Percentiles rank a stretch among this genome's conserved stretches.
phyloP scores from a whole-genome alignment of 2,888 invertebrate genomes.

The Amorpha juglandis region DNA sequence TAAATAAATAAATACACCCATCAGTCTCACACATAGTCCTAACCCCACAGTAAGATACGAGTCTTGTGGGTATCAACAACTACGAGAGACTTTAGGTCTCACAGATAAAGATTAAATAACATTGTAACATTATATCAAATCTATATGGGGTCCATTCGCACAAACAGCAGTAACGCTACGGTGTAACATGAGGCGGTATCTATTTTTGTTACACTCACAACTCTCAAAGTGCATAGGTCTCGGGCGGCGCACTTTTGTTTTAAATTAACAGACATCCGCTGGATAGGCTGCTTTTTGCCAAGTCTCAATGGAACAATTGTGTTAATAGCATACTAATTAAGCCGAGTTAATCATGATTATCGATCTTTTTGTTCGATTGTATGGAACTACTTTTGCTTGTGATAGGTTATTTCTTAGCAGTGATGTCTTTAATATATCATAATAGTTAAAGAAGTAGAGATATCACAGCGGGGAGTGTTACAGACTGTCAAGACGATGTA shows the following conservation, averaged over 20 bases:
- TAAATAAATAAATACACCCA: too few relatives aligned
- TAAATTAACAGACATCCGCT: conserved; percentile 20
- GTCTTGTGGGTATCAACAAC: too few relatives aligned
- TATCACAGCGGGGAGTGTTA: too few relatives aligned
- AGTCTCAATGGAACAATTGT: conserved; percentile 15
- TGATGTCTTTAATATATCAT: too few relatives aligned
- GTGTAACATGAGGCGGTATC: conserved; percentile 53
- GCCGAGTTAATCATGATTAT: background rate
- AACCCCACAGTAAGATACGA: too few relatives aligned
- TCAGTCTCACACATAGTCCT: too few relatives aligned
- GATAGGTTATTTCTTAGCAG: background rate
- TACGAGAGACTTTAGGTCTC: too few relatives aligned
- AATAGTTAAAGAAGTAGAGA: too few relatives aligned
- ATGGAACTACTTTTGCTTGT: background rate
- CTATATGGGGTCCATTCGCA: too few relatives aligned
- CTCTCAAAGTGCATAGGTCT: conserved; percentile 65
- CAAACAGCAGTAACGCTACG: conserved; percentile 31
- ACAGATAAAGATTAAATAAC: too few relatives aligned
- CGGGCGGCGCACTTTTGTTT: conserved; percentile 13
- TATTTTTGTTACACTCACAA: conserved; percentile 74
- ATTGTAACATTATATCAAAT: too few relatives aligned
- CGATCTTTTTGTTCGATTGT: background rate
- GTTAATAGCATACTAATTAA: conserved; percentile 12
- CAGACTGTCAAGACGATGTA: too few relatives aligned
- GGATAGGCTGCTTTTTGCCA: background rate